A percentile compares a stretch with the other conserved stretches of the same genome.
These are phyloP conservation scores for Euphonia xanthogaster DNA, from an alignment of 2,797 vertebrate genomes.

Conservation along the genomic window DNA sequence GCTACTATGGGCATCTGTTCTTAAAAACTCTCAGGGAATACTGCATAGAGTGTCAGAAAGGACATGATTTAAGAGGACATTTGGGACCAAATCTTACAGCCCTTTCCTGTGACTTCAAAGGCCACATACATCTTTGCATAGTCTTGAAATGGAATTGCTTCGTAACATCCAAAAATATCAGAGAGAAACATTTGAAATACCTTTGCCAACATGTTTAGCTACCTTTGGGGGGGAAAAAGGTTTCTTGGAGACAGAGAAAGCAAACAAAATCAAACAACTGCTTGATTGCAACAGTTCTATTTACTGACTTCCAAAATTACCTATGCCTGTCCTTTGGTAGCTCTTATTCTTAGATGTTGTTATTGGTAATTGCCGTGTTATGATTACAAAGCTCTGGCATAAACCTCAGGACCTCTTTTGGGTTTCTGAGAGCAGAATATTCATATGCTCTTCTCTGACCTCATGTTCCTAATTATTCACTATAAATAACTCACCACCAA, in stretches of 20 bases:
- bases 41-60: neutral
- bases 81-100: neutral
- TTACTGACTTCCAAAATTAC: conserved; percentile 14
- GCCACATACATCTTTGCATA: neutral
- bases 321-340: neutral
- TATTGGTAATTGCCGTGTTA: neutral
- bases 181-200: neutral
- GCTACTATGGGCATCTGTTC: neutral
- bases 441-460: conserved; percentile 4
- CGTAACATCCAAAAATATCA: neutral
- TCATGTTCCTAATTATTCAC: neutral
- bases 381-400: neutral
- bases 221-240: accelerated
- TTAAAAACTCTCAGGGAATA: neutral
- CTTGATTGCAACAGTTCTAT: neutral
- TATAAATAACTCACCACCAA: neutral
- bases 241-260: neutral
- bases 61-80: neutral
- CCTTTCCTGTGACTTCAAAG: neutral
- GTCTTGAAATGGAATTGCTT: neutral
- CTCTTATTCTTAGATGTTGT: neutral
- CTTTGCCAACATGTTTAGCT: neutral
- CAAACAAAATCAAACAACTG: neutral
- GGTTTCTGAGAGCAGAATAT: neutral
- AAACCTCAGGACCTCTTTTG: neutral